Evolutionary conservation across 2,888 invertebrate species (phyloP), one percentile per base, ranked within the genome.

Genomic region (Leucoma salicis): DNA sequence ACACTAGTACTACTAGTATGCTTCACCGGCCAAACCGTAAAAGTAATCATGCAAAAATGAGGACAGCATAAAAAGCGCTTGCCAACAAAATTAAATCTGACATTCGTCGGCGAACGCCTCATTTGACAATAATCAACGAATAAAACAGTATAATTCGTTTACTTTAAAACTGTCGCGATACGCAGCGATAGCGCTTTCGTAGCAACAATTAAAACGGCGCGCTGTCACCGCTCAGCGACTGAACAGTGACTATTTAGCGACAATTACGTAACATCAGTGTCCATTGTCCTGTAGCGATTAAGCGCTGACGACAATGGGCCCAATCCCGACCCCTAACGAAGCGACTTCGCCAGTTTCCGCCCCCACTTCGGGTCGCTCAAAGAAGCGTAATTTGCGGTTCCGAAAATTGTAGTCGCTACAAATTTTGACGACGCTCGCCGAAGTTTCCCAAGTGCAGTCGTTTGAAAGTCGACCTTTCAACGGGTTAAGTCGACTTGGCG

Each of bases 351-450:
- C 66, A 63, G 67, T 77, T 84, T 83, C 86, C 86, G 85, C 66
- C 67, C 53, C 66, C 71, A 74, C 80, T 77, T 79, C 75, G 76
- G 72, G 52, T 11, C 72, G 67, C 68, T 81, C 83, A 79, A 87
- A 88, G 86, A 85, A 80, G 74, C 70, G 78, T 83, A 85, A 88
- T 88, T 88, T 88, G 88, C 72, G 88, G 86, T 70, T 65, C 58
- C 70, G 72, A 75, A 81, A 83, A 81, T 83, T 80, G 82, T 74
- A 71, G 74, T 70, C 62, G 65, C 65, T 65, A 65, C 70, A 74
- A 76, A 77, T 78, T 82, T 78, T 78, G 78, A 70, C 74, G 70
- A 71, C 59, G 69, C 60, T 65, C 64, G 60, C 47, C 59, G 49
- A 70, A 74, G 72, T 75, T 73, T 60, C 63, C 59, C 61, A 63